These are phyloP conservation scores for Brachionus sp. DNA, from an alignment of 1,140 invertebrate genomes.

Conservation along the genomic window DNA sequence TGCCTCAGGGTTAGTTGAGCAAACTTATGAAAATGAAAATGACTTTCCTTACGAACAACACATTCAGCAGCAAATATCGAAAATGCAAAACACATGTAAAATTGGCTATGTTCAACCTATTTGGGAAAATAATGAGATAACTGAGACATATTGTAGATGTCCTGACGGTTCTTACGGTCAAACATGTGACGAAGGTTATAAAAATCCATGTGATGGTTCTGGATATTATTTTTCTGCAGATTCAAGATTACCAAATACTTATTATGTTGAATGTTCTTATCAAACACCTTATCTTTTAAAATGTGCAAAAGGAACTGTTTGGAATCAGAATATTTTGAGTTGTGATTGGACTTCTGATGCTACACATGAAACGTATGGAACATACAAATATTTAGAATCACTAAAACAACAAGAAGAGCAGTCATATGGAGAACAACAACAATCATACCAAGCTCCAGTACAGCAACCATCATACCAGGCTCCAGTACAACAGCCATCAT, in stretches of 20 bases:
- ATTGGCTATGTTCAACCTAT: slow-evolving; percentile 26
- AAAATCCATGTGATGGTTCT: background rate
- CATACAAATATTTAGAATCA: background rate
- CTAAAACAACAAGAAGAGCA: background rate
- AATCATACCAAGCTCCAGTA: background rate
- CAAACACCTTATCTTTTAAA: slow-evolving; percentile 39
- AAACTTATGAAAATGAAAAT: background rate
- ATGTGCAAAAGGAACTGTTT: slow-evolving; percentile 38
- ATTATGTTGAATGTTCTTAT: slow-evolving; percentile 40
- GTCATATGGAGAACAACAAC: background rate
- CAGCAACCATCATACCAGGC: background rate
- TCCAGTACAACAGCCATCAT: background rate
- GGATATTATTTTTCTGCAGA: slow-evolving; percentile 23
- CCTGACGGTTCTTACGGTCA: background rate
- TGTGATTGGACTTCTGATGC: slow-evolving; percentile 40
- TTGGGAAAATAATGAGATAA: slow-evolving; percentile 30
- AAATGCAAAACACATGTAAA: slow-evolving; percentile 11
- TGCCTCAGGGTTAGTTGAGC: background rate
- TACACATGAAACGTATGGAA: slow-evolving; percentile 1
- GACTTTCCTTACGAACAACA: background rate
- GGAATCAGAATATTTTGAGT: slow-evolving; percentile 35
- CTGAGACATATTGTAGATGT: slow-evolving; percentile 41
- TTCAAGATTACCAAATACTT: slow-evolving; percentile 10
- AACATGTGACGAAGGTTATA: background rate
- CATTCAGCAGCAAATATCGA: background rate